Conservation (phyloP, 2,888 invertebrate genomes). For the Volucella zonaria region DNA sequence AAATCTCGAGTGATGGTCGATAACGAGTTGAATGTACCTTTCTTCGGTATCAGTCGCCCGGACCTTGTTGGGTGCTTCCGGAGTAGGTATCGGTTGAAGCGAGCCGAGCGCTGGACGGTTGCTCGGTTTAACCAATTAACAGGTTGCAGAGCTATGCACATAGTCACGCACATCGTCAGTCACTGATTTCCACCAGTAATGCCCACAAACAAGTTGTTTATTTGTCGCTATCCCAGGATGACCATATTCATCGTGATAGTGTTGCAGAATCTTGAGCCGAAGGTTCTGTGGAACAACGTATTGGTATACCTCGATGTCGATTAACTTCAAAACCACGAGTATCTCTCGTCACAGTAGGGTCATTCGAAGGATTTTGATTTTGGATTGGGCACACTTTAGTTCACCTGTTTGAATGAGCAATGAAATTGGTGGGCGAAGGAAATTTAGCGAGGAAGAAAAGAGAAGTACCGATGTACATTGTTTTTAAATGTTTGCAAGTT, state of each 20-base stretch:
- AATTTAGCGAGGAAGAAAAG: no score
- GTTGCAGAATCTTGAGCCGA: neutral
- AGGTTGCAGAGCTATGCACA: neutral
- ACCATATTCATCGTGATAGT: neutral
- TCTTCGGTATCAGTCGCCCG: no score
- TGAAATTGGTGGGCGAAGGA: no score
- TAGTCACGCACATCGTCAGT: neutral
- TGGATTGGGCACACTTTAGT: no score
- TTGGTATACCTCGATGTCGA: neutral
- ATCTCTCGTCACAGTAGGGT: no score
- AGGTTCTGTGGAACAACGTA: neutral
- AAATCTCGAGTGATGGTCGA: no score
- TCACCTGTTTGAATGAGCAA: no score
- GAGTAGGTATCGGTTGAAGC: neutral
- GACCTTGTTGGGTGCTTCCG: no score
- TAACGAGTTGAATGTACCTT: no score
- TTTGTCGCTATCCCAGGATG: neutral
- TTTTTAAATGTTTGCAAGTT: no score
- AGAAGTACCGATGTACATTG: no score
- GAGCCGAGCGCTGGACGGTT: neutral
- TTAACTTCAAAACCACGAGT: neutral
- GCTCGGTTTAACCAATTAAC: neutral
- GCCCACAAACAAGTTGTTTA: neutral
- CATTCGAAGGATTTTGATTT: no score
- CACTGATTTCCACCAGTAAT: neutral